Percentiles rank a stretch among this genome's conserved stretches.
These are phyloP conservation scores for Setophaga petechia DNA, from an alignment of 2,113 vertebrate genomes.

Conservation along the genomic window DNA sequence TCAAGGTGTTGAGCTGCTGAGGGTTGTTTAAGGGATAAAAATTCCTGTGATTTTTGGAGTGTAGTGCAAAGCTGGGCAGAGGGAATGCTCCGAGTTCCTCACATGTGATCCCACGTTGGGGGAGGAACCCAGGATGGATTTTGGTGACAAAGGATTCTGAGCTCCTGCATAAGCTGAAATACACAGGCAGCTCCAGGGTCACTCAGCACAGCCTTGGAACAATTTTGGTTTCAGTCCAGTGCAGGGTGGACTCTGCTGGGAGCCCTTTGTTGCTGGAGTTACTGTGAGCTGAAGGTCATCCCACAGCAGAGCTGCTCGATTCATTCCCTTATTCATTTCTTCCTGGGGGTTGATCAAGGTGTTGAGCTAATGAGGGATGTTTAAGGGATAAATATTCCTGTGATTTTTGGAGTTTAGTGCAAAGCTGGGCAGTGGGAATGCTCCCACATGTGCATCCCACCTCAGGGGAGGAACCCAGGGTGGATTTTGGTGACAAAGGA, in stretches of 20 bases:
- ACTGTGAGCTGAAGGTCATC: not conserved
- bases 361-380: too few species aligned
- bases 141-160: not conserved
- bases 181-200: too few species aligned
- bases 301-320: not conserved
- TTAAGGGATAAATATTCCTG: not conserved
- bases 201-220: too few species aligned
- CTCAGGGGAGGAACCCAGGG: not conserved
- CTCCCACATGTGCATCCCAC: not conserved
- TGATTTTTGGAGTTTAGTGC: not conserved
- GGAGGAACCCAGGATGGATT: not conserved
- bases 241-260: not conserved
- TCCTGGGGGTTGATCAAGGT: not conserved
- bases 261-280: not conserved
- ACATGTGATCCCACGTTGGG: accelerated
- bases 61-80: not conserved
- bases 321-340: not conserved
- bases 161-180: not conserved
- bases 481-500: not conserved
- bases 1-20: too few species aligned
- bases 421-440: accelerated
- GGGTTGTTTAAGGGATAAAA: not conserved
- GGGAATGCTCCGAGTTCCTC: not conserved
- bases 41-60: not conserved
- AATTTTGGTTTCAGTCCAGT: too few species aligned